Evolutionary conservation across 2,888 invertebrate genomes (phyloP), one percentile per base, ranked within the genome.

Genomic region (Microctonus aethiopoides): DNA sequence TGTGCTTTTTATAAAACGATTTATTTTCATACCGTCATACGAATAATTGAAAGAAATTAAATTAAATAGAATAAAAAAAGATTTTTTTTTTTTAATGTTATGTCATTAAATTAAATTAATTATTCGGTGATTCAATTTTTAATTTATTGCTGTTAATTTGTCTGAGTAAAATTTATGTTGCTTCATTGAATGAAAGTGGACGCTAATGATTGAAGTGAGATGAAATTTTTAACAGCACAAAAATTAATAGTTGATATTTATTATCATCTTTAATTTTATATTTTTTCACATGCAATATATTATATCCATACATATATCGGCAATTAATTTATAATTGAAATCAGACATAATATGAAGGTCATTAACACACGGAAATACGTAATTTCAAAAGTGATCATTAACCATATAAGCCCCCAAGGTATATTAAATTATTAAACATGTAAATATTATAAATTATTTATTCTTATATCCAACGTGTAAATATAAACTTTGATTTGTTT

Each of bases 241-340:
- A 20, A 46, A 46, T 46, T 46, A 46, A 16, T 46, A 46, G 46
- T 16, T 46, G 46, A 16, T 46, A 46, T 46, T 46, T 46, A 46
- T 46, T 46, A 46, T 46, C 46, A 0, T 13, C 13, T 39, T 39
- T 39, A 13, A 13, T 39, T 39, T 39, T 39, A 11, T 39, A 5
- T 5, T 32, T 39, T 39, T 39, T 5, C 13, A 11, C n/a, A 11
- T n/a, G n/a, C 6, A 32, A n/a, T 29, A 5, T 29, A 3, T 5
- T 36, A 36, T 36, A 36, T 36, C 1, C 10, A 36, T 36, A 16
- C 16, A 46, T 46, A 20, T 46, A 46, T 16, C 46, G 46, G 46
- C 46, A 46, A 46, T 46, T 46, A 46, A 46, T 46, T 46, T 46
- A 46, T 46, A 46, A 46, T 46, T 46, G 46, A 46, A 46, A 46